Evolutionary conservation across 2,113 vertebrate species (phyloP).

Genomic region (Bungarus multicinctus): DNA sequence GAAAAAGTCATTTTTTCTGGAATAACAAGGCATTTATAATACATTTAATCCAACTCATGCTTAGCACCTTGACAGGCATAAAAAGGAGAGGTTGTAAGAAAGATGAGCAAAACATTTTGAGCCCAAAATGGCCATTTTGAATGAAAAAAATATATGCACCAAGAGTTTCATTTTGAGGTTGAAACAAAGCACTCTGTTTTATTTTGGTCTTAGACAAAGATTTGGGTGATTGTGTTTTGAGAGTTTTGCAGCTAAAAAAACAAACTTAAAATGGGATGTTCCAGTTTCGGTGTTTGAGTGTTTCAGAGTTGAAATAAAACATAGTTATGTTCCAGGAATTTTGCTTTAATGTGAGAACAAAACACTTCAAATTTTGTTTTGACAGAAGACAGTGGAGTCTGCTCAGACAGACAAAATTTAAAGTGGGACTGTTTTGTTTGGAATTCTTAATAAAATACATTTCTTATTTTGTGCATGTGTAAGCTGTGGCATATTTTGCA

Average conservation of each 20-base stretch:
- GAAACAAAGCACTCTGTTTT: background rate
- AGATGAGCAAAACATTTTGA: background rate
- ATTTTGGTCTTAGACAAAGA: background rate
- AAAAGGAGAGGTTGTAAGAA: background rate
- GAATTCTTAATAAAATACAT: background rate
- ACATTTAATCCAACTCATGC: background rate
- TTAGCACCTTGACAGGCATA: background rate
- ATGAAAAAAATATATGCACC: background rate
- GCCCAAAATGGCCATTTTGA: background rate
- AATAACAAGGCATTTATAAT: background rate
- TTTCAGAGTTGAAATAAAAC: background rate
- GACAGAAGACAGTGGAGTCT: background rate
- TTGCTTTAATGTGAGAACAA: background rate
- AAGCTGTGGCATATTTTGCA: background rate
- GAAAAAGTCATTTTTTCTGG: background rate
- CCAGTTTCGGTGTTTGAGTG: background rate
- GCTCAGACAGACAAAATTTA: background rate
- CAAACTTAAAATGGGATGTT: background rate
- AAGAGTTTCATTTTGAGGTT: background rate
- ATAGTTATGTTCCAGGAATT: background rate
- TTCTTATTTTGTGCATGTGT: background rate
- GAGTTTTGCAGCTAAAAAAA: background rate
- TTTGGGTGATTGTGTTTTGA: background rate
- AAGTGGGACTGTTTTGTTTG: background rate
- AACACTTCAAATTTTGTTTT: background rate